Conservation (phyloP, 37 sponge, comb jelly and placozoan genomes). For the Spongilla lacustris region DNA sequence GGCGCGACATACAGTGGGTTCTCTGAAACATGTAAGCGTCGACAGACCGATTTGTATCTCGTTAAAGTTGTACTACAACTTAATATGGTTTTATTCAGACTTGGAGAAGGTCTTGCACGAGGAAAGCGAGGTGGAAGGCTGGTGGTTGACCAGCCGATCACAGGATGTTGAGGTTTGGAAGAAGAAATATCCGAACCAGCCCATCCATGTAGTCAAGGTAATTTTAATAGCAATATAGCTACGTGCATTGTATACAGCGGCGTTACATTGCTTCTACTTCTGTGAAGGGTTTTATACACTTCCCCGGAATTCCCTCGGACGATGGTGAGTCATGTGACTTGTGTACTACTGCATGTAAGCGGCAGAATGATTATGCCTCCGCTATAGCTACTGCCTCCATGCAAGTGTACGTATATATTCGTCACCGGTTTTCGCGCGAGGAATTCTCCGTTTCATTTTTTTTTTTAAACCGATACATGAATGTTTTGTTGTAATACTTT, state of each 20-base stretch:
- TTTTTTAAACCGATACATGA: too few species aligned
- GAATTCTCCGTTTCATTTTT: too few species aligned
- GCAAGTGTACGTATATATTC: too few species aligned
- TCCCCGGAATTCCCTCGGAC: slow-evolving; percentile 57
- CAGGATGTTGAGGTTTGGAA: slow-evolving; percentile 48
- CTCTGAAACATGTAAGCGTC: not conserved
- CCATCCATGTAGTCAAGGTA: slow-evolving; percentile 63
- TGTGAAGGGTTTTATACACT: slow-evolving; percentile 45
- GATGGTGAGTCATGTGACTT: slow-evolving; percentile 18
- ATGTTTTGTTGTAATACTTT: too few species aligned
- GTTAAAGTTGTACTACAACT: too few species aligned
- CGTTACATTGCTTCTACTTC: not conserved
- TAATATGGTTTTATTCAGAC: slow-evolving; percentile 5
- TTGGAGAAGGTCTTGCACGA: slow-evolving; percentile 37
- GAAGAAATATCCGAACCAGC: slow-evolving; percentile 29
- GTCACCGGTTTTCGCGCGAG: too few species aligned
- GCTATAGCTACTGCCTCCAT: too few species aligned
- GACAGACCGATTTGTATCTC: not conserved
- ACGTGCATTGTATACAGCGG: too few species aligned
- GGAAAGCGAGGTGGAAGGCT: slow-evolving; percentile 51
- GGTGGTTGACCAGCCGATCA: slow-evolving; percentile 35
- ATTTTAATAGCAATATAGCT: not conserved
- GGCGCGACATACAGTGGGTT: not conserved
- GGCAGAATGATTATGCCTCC: too few species aligned
- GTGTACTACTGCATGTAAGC: too few species aligned